Conservation (phyloP, 2,888 invertebrate species). For the Cactoblastis cactorum region DNA sequence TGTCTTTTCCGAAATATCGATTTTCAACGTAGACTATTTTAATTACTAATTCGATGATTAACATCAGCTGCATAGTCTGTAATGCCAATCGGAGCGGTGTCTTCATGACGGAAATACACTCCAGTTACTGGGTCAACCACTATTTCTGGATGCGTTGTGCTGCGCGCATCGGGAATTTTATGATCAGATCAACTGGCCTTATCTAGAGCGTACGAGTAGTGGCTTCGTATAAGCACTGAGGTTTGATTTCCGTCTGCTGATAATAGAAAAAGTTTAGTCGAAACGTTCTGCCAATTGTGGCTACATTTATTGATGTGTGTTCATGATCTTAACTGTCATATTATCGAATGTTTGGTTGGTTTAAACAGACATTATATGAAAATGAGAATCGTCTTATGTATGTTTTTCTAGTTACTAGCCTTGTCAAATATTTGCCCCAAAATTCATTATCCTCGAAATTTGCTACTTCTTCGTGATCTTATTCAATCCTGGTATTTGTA, state of each 20-base stretch:
- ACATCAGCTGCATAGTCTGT: slow-evolving; percentile 40
- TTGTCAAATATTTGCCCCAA: too few species aligned
- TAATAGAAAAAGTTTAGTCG: too few species aligned
- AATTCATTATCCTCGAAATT: too few species aligned
- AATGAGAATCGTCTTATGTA: too few species aligned
- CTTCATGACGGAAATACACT: slow-evolving; percentile 76
- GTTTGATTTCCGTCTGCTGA: neutral
- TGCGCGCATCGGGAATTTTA: slow-evolving; percentile 61
- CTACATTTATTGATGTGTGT: too few species aligned
- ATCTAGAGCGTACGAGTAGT: neutral
- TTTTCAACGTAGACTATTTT: neutral
- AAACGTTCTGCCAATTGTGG: too few species aligned
- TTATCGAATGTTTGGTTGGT: too few species aligned
- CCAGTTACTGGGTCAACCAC: slow-evolving; percentile 76
- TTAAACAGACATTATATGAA: too few species aligned
- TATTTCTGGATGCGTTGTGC: slow-evolving; percentile 72
- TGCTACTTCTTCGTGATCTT: too few species aligned
- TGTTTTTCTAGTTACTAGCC: too few species aligned
- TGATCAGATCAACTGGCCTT: slow-evolving; percentile 28
- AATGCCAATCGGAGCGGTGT: slow-evolving; percentile 44
- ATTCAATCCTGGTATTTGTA: too few species aligned
- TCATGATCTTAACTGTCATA: too few species aligned
- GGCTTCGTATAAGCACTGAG: neutral
- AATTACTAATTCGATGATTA: slow-evolving; percentile 30
- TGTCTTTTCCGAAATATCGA: neutral